Base-by-base conservation (phyloP, 2,888 invertebrate species). In the Himalopsyche anomala region DNA sequence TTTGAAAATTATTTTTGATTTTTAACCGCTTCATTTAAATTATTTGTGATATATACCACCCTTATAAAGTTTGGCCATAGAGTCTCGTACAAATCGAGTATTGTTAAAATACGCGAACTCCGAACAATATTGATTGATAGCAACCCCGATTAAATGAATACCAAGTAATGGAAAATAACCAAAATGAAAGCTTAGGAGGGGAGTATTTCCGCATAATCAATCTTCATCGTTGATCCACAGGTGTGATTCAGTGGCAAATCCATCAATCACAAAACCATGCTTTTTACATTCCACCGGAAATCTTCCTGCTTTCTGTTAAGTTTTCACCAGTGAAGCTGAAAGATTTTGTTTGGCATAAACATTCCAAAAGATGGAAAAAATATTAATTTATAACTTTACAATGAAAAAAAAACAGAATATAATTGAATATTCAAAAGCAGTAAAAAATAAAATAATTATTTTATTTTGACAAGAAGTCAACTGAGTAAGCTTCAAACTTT, bases 141-240 rank as follows among this genome's bases (percentile, higher is more conserved):
- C 4, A 62, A 19, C 4, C 62, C 62, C 28, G 62, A 62, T 62
- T 62, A 9, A 28, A 62, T 19, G 19, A 19, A 62, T 62, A 62
- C 5, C 19, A 56, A 62, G 62, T 62, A 62, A 19, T 19, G 8
- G 28, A 62, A 62, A 62, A 62, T 19, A 62, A 62, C 4, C 28
- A 62, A 19, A 6, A 4, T 19, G 62, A 11, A 19, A 62, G 8
- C 62, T 62, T 19, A 4, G 19, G 11, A 6, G n/a, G 9, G 8
- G 28, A 62, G 28, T 28, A 62, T 62, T 62, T 62, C n/a, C n/a
- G n/a, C 62, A 28, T 62, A n/a, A 62, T 62, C 62, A 62, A 62
- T 62, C 62, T 62, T 62, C 62, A 19, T 62, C n/a, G 8, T 62
- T 19, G 8, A 6, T n/a, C 62, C 28, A 62, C 62, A 62, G 62